Evolutionary conservation across 2,797 vertebrate genomes (phyloP), one percentile per base, ranked within the genome.

Genomic region (Schizopygopsis pylzovi): DNA sequence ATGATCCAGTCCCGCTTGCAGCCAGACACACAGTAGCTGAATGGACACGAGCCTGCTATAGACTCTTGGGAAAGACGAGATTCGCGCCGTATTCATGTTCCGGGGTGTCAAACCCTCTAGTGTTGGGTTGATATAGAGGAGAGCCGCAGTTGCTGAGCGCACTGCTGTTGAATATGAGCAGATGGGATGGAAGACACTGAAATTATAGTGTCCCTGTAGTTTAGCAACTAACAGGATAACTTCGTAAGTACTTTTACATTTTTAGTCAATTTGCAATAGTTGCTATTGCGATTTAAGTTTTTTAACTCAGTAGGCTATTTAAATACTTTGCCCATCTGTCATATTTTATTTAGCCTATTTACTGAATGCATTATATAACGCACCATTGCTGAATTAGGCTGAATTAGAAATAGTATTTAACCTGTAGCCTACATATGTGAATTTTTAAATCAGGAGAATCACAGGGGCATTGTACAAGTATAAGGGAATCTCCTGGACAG

Each of bases 1-100:
- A 81, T 4, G n/a, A 68, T 89, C 88, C 87, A 89, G 85, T 41
- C 63, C 43, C 49, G 56, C 79, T 72, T 49, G 76, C 77, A 86
- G 75, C 71, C 82, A 81, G 81, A 88, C 76, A 72, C 70, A 86
- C 81, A 79, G 78, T 82, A 83, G 86, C 68, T 68, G 33, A 47
- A 76, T 77, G 54, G 41, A 72, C 37, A 28, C 76, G 77, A 33
- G 59, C 47, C 77, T 84, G 56, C 43, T 43, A 28, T 28, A 81
- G 45, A 52, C 61, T 83, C 85, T 83, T 90, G 61, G 91, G 94
- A 93, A 94, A 94, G 93, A 93, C 92, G 94, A 92, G 92, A 88
- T 87, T 91, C 90, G 75, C 89, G 67, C 59, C 47, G 13, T 83
- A 95, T 95, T 89, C 95, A 92, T 84, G 90, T 93, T 94, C 93